phyloP scores from a whole-genome alignment of 2,888 invertebrate species.

The Entomobrya multifasciata region DNA sequence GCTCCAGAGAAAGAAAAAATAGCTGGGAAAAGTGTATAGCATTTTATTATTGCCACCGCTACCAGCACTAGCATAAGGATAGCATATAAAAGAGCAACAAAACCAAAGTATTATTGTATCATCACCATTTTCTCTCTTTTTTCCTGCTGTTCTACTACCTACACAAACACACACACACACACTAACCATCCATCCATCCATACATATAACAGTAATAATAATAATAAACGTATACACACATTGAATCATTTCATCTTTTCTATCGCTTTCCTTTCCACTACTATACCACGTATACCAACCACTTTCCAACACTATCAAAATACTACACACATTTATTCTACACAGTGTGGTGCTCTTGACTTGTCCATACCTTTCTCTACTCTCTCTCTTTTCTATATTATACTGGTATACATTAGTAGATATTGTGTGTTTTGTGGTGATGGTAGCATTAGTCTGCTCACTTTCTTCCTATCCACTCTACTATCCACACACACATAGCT shows the following conservation, averaged over 20 bases:
- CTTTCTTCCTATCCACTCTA: conserved; percentile 26
- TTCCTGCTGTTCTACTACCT: too few species aligned
- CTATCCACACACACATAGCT: conserved; percentile 39
- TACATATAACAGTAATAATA: not conserved
- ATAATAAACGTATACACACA: not conserved
- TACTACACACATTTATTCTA: not conserved
- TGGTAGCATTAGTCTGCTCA: conserved; percentile 19
- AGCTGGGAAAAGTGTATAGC: conserved; percentile 25
- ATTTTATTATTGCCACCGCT: too few species aligned
- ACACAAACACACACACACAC: too few species aligned
- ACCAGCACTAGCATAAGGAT: too few species aligned
- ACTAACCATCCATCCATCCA: too few species aligned
- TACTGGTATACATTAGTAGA: too few species aligned
- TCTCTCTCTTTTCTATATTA: too few species aligned
- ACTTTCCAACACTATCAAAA: not conserved
- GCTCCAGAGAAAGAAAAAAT: not conserved
- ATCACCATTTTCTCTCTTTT: too few species aligned
- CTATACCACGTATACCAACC: not conserved
- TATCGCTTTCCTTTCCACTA: not conserved
- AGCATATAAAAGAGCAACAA: too few species aligned
- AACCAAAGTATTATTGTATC: too few species aligned
- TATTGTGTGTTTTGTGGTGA: not conserved
- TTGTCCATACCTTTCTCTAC: too few species aligned
- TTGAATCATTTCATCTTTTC: conserved; percentile 29
- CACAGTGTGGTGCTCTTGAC: too few species aligned